These are phyloP conservation scores for Discoglossus pictus DNA, from an alignment of 2,797 vertebrate genomes.

Conservation along the genomic window DNA sequence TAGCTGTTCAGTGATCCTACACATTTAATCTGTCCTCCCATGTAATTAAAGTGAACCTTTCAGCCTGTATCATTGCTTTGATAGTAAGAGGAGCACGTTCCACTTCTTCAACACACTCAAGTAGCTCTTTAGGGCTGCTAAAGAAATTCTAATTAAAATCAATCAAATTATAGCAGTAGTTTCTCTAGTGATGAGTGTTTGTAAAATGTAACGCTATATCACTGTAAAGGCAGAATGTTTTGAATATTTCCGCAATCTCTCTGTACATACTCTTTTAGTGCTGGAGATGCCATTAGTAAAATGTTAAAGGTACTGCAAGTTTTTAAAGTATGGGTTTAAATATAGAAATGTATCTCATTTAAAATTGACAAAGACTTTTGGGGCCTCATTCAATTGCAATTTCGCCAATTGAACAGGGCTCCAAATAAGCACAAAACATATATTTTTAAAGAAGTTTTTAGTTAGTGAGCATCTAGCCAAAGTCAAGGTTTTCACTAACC, in stretches of 20 bases:
- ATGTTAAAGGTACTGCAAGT: no score
- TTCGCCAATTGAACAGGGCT: no score
- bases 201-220: constrained; percentile 1
- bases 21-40: not conserved
- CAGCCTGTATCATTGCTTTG: constrained; percentile 11
- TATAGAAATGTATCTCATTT: no score
- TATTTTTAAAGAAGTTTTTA: no score
- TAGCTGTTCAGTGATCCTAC: constrained; percentile 24
- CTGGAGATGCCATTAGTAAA: no score
- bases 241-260: constrained; percentile 15
- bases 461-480: no score
- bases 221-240: constrained; percentile 1
- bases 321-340: no score
- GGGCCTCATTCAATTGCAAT: no score
- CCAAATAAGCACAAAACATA: no score
- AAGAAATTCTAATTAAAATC: constrained; percentile 22
- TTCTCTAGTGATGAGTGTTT: constrained; percentile 13
- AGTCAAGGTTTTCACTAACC: no score
- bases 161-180: constrained; percentile 15
- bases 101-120: constrained; percentile 7
- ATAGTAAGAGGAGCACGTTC: constrained; percentile 4
- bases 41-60: constrained; percentile 5
- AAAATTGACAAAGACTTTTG: no score
- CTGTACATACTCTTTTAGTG: not conserved
- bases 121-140: constrained; percentile 1